These are phyloP conservation scores for Oithona nana DNA, from an alignment of 2,888 invertebrate genomes.

Conservation along the genomic window DNA sequence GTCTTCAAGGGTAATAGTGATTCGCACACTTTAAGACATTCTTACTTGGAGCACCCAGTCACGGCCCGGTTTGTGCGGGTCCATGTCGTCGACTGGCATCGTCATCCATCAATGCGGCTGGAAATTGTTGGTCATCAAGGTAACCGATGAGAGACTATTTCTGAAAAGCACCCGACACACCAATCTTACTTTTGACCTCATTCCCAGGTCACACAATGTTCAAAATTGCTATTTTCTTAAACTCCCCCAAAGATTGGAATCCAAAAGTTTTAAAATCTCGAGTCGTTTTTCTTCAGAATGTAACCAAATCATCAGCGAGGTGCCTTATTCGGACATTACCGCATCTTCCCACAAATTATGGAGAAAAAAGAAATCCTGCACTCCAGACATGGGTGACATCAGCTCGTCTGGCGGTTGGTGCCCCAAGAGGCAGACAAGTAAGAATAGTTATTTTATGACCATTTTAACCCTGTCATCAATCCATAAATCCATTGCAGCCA, in stretches of 20 bases:
- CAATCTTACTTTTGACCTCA: too few species aligned
- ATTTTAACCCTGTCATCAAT: background rate
- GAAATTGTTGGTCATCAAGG: conserved; percentile 35
- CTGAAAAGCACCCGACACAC: background rate
- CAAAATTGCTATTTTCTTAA: too few species aligned
- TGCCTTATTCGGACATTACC: conserved; percentile 30
- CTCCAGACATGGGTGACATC: conserved; percentile 33
- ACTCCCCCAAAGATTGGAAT: conserved; percentile 2
- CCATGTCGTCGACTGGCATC: conserved; percentile 32
- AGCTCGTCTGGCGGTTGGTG: conserved; percentile 35
- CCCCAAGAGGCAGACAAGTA: conserved; percentile 27
- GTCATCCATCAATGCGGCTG: conserved; percentile 33
- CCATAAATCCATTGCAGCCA: conserved; percentile 24
- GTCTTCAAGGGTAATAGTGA: conserved; percentile 33
- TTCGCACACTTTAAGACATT: conserved; percentile 30
- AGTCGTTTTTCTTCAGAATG: conserved; percentile 27
- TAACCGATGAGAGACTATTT: conserved; percentile 22
- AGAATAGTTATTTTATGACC: background rate
- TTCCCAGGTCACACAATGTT: too few species aligned
- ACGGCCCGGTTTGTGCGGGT: conserved; percentile 32
- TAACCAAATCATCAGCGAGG: conserved; percentile 31
- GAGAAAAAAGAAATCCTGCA: conserved; percentile 31
- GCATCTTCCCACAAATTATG: conserved; percentile 30
- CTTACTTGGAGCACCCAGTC: conserved; percentile 32
- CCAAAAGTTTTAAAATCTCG: conserved; percentile 2